Base-by-base conservation (phyloP, 2,113 vertebrate genomes). In the Callipepla squamata region DNA sequence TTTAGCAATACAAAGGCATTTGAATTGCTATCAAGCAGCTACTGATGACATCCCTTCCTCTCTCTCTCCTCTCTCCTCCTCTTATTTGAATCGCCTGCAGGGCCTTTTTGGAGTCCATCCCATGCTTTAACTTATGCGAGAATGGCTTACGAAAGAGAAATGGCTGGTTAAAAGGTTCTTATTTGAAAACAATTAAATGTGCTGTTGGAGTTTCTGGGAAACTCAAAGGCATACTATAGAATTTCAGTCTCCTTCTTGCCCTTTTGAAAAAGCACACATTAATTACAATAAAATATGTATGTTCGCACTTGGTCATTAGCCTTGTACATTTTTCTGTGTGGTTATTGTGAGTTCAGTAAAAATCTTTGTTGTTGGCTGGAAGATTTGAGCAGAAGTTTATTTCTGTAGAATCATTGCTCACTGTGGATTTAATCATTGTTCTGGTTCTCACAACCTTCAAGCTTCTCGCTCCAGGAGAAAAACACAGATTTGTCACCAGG, bases 401-500 rank as follows among this genome's bases (percentile, higher is more conserved):
- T 96, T 96, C 96, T 94, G 88, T 80, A 90, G 85, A 81, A 87
- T 94, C 47, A 25, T 87, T 93, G 94, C 95, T 96, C 22, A 11
- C 38, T 92, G 90, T 96, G 58, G 93, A 94, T 95, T 95, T 94
- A 91, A 95, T 97, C 94, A 97, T 97, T 97, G 97, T 93, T 97
- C 90, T 89, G 83, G 74, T 97, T 95, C 85, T 94, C 94, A 81
- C 90, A 90, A 85, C 91, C 91, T 96, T 94, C 32, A 65, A 90
- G 94, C 92, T 89, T 84, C 4, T 84, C 4, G 63, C 95, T 97
- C 92, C 92, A 90, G 95, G 86, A 96, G 90, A 96, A 94, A 95
- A 97, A 96, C 96, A 96, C 92, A 83, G 96, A 97, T 97, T 97
- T 91, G 90, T 97, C 96, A 98, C 93, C 96, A 97, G 94, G 92